A percentile compares a stretch with the other conserved stretches of the same genome.
phyloP scores from a whole-genome alignment of 2,113 vertebrate species.

The Nothocercus nigrocapillus region DNA sequence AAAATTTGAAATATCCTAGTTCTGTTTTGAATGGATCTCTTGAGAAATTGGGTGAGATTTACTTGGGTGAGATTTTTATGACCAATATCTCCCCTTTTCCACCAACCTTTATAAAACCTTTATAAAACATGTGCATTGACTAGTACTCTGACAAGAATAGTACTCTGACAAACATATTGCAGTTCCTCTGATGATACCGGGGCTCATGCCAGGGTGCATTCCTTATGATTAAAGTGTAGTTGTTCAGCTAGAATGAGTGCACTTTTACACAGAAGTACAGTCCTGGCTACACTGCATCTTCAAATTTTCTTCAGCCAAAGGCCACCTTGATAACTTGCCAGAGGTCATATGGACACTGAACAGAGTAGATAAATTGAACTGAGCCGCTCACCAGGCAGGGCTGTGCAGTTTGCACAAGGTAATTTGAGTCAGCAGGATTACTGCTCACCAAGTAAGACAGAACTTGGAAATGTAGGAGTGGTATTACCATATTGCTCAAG shows the following conservation, averaged over 20 bases:
- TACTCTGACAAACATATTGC: neutral
- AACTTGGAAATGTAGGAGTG: neutral
- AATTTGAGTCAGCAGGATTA: neutral
- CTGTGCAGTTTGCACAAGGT: neutral
- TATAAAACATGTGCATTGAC: neutral
- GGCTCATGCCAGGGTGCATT: neutral
- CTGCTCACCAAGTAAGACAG: neutral
- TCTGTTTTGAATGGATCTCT: neutral
- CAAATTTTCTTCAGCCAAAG: neutral
- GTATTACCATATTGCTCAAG: neutral
- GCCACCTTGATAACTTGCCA: neutral
- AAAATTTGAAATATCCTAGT: neutral
- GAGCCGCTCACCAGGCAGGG: neutral
- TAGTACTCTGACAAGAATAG: neutral
- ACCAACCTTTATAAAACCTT: neutral
- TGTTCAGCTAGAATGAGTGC: neutral
- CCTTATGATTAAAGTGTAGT: neutral
- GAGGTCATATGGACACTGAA: neutral
- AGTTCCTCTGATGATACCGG: neutral
- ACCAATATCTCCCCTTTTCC: neutral
- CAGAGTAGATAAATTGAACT: neutral
- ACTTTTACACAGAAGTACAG: neutral
- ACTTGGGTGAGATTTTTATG: neutral
- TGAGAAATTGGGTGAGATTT: neutral
- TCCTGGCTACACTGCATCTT: neutral